phyloP scores from a whole-genome alignment of 2,113 vertebrate species.

The Eulacestoma nigropectus region DNA sequence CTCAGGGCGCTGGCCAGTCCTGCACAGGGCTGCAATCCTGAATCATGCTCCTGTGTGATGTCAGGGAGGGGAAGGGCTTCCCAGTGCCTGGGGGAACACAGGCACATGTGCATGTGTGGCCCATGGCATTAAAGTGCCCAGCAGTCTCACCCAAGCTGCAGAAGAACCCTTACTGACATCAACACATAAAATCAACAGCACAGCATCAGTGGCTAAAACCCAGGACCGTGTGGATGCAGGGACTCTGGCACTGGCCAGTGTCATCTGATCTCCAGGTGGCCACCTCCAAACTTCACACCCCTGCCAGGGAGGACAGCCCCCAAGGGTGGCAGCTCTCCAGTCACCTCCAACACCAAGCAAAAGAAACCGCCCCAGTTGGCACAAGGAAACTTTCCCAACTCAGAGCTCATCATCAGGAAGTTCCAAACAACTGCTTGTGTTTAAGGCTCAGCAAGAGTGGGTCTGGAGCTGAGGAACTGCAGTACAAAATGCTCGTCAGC shows the following conservation, averaged over 20 bases:
- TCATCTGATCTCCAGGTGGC: background rate
- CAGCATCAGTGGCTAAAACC: background rate
- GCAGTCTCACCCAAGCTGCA: background rate
- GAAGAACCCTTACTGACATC: background rate
- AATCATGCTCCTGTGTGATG: background rate
- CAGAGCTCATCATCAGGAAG: background rate
- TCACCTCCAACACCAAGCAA: background rate
- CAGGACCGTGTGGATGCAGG: background rate
- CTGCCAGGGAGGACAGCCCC: background rate
- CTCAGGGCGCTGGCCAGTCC: background rate
- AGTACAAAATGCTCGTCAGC: background rate
- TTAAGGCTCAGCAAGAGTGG: background rate
- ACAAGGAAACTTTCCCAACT: background rate
- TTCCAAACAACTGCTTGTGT: background rate
- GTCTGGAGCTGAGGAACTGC: background rate
- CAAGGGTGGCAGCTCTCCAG: background rate
- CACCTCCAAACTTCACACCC: background rate
- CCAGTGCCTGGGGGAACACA: background rate
- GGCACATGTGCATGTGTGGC: rapidly evolving
- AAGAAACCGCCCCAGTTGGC: rapidly evolving
- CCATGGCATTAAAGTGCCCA: background rate
- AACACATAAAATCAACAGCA: background rate
- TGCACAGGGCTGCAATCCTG: background rate
- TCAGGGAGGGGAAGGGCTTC: background rate
- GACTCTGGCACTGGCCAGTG: background rate